These are phyloP conservation scores for Todiramphus chloris DNA, from an alignment of 2,113 vertebrate genomes.

Conservation along the genomic window DNA sequence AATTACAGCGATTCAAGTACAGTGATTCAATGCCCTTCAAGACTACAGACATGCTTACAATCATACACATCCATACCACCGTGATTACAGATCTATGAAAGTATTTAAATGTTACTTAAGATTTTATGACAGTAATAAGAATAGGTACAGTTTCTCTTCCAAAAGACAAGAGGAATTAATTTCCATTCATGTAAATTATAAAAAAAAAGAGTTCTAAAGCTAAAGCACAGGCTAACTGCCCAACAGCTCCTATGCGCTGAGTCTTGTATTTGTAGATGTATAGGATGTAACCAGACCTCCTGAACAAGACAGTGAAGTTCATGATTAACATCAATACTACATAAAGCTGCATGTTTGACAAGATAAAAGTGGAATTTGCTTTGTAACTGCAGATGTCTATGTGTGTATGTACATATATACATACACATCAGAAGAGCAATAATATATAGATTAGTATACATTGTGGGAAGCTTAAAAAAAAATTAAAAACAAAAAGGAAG, in stretches of 20 bases:
- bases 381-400: background rate
- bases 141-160: background rate
- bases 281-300: background rate
- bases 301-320: background rate
- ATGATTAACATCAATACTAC: background rate
- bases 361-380: background rate
- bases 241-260: background rate
- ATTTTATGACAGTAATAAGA: background rate
- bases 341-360: background rate
- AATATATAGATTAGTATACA: background rate
- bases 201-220: background rate
- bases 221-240: background rate
- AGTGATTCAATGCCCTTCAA: background rate
- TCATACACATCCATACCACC: background rate
- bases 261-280: background rate
- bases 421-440: background rate
- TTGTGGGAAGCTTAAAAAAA: background rate
- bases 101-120: background rate
- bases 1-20: background rate
- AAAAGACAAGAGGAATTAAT: background rate
- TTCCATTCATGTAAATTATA: background rate
- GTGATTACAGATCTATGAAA: background rate
- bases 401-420: rapidly evolving
- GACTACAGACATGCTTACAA: background rate
- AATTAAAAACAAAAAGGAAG: rapidly evolving